Percentiles rank a stretch among this genome's conserved stretches.
phyloP scores from a whole-genome alignment of 1,140 invertebrate genomes.

The Drosophila bocki region DNA sequence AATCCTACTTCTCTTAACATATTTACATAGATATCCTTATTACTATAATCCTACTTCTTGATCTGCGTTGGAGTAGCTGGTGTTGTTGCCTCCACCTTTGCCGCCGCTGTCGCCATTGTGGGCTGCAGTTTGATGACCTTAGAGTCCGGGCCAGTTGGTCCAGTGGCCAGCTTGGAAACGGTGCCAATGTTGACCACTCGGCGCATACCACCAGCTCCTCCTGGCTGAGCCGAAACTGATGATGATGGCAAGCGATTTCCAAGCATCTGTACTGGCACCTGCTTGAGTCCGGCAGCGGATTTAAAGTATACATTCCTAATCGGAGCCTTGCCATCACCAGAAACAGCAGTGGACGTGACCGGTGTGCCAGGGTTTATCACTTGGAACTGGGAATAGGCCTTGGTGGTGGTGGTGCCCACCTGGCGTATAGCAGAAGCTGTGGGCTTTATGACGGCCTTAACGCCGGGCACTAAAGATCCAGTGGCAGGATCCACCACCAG shows the following conservation, averaged over 20 bases:
- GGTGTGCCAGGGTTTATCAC: slow-evolving; percentile 48
- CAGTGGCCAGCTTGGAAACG: slow-evolving; percentile 35
- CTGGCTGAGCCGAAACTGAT: slow-evolving; percentile 5
- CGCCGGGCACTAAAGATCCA: slow-evolving; percentile 22
- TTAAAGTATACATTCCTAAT: slow-evolving; percentile 60
- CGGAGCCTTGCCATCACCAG: slow-evolving; percentile 44
- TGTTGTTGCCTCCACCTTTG: neutral
- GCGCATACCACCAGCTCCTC: slow-evolving; percentile 45
- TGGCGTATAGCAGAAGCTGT: slow-evolving; percentile 35
- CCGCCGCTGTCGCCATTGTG: slow-evolving; percentile 2
- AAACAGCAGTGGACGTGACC: slow-evolving; percentile 5
- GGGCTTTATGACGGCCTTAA: slow-evolving; percentile 52
- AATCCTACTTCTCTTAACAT: slow-evolving; percentile 21
- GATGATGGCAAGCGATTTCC: slow-evolving; percentile 37
- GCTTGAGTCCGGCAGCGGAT: slow-evolving; percentile 58
- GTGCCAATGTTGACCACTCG: slow-evolving; percentile 60
- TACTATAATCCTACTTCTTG: slow-evolving; percentile 14
- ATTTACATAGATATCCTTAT: slow-evolving; percentile 25
- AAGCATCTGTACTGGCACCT: slow-evolving; percentile 63
- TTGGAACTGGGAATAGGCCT: slow-evolving; percentile 61
- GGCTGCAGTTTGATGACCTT: slow-evolving; percentile 51
- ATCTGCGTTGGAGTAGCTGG: neutral
- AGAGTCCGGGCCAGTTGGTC: slow-evolving; percentile 6
- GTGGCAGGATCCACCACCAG: slow-evolving; percentile 50
- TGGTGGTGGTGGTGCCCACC: slow-evolving; percentile 45